phyloP scores from a whole-genome alignment of 2,797 vertebrate species.

The Enteromius trimaculatus region DNA sequence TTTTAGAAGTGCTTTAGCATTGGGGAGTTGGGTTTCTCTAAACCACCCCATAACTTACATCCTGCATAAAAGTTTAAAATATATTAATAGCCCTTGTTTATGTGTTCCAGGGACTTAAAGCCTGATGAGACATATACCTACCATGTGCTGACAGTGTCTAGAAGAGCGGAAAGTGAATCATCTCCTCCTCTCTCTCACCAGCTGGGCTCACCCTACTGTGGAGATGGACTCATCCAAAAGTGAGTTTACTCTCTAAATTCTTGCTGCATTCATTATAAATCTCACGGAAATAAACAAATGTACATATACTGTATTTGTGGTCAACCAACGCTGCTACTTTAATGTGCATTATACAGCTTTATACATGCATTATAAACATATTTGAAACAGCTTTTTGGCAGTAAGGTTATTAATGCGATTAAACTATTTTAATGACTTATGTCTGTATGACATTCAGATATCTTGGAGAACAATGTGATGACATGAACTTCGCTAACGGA shows the following conservation, averaged over 20 bases:
- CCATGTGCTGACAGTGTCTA: slow-evolving; percentile 75
- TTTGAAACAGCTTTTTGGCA: background rate
- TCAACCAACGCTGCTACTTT: background rate
- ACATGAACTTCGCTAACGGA: slow-evolving; percentile 84
- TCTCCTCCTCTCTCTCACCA: slow-evolving; percentile 78
- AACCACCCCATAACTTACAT: background rate
- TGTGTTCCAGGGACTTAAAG: slow-evolving; percentile 76
- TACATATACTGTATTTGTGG: background rate
- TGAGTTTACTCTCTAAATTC: slow-evolving; percentile 65
- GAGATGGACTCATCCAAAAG: slow-evolving; percentile 85
- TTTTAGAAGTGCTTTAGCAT: background rate
- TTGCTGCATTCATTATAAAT: background rate
- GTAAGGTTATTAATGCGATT: background rate
- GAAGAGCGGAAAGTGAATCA: slow-evolving; percentile 78
- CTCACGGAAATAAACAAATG: background rate
- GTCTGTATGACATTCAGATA: slow-evolving; percentile 70
- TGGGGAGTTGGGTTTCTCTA: background rate
- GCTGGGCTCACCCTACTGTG: slow-evolving; percentile 84
- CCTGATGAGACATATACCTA: slow-evolving; percentile 76
- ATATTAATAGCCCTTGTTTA: slow-evolving; percentile 30
- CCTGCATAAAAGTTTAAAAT: background rate
- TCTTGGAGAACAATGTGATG: slow-evolving; percentile 86
- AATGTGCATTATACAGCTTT: too few species aligned
- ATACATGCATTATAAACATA: background rate
- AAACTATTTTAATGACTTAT: background rate